Evolutionary conservation across 2,888 invertebrate genomes (phyloP), one percentile per base, ranked within the genome.

Genomic region (Cabera pusaria): DNA sequence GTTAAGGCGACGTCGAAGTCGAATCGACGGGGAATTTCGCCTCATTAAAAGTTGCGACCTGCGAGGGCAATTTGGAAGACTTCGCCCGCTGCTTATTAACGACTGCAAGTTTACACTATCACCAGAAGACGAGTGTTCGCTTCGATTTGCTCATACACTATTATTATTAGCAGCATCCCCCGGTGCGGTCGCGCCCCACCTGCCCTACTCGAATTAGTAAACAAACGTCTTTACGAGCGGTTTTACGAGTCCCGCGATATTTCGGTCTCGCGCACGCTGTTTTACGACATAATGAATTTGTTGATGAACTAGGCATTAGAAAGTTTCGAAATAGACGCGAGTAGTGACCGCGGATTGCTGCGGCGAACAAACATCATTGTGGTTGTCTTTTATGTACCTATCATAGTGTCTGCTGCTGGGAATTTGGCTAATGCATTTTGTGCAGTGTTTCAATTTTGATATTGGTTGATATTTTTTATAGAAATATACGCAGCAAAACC

Each of bases 221-320:
- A 87, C 88, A 88, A 86, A 87, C 86, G 86, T 75, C 83, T 88
- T 88, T 88, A 88, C 86, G 88, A 86, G 75, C 82, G 75, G 73
- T 76, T 88, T 88, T 88, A 87, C 83, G 87, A 85, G 65, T 46
- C 83, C 83, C 81, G 78, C 85, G 87, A 86, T 88, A 87, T 88
- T 88, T 88, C 78, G 84, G 88, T 85, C 85, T 81, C 80, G 84
- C 78, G 73, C 78, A 73, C 77, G 80, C 69, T 73, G 72, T 74
- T 87, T 88, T 87, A 88, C 87, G 88, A 88, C 86, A 86, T 87
- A 88, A 87, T 88, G 86, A 88, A 88, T 88, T 86, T 82, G 86
- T 87, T 88, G 86, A 88, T 88, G 87, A 85, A 87, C 87, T 86
- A 79, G 77, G 82, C 75, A 83, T 84, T 84, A 84, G 85, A 84